Evolutionary conservation across 2,797 vertebrate genomes (phyloP).

Genomic region (Micrastur ruficollis): DNA sequence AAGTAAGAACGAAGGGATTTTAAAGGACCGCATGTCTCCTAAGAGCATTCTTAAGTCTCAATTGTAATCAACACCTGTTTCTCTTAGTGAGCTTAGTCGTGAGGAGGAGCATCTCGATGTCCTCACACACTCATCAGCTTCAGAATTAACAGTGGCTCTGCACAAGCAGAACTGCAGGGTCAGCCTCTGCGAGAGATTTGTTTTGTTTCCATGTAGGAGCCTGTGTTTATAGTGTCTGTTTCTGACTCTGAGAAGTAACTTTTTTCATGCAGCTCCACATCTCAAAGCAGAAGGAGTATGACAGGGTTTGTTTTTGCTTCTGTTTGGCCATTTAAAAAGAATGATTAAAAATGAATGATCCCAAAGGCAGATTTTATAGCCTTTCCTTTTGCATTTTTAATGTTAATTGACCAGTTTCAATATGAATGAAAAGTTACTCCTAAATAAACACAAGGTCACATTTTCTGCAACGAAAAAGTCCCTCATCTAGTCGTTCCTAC

Average conservation of each 20-base stretch:
- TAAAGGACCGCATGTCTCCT: not conserved
- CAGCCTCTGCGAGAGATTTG: not conserved
- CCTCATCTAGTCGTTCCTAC: not conserved
- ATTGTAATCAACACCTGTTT: not conserved
- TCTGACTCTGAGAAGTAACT: not conserved
- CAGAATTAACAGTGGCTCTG: not conserved
- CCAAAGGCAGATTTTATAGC: not conserved
- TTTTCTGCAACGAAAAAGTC: not conserved
- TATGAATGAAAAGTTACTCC: not conserved
- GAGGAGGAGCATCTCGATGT: not conserved
- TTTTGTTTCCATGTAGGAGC: not conserved
- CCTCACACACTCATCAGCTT: not conserved
- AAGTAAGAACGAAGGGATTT: not conserved
- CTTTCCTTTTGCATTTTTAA: constrained; percentile 43
- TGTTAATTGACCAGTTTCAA: constrained; percentile 14
- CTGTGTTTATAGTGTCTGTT: not conserved
- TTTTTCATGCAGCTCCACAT: not conserved
- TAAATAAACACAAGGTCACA: not conserved
- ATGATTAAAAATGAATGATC: not conserved
- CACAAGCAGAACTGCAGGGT: not conserved
- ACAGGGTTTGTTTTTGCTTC: not conserved
- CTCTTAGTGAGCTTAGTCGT: not conserved
- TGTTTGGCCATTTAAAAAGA: not conserved
- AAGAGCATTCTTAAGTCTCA: not conserved
- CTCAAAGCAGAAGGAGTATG: not conserved